phyloP scores from a whole-genome alignment of 92 coral and sea anemone species.

The Ricordea florida region DNA sequence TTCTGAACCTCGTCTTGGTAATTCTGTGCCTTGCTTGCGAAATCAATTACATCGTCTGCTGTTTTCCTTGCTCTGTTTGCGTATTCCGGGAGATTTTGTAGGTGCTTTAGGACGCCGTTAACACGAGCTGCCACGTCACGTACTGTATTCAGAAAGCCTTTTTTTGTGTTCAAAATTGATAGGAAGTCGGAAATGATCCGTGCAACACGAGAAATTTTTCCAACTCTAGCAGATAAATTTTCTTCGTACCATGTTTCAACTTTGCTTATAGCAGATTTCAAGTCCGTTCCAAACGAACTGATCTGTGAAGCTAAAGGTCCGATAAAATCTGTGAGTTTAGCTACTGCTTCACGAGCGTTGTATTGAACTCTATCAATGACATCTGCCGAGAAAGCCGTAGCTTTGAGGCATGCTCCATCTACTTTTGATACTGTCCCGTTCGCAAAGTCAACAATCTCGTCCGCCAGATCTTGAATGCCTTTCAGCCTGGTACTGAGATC shows the following conservation, averaged over 20 bases:
- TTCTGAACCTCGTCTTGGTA: conserved; percentile 42
- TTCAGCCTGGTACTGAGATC: conserved; percentile 43
- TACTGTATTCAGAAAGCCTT: conserved; percentile 54
- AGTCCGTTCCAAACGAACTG: conserved; percentile 23
- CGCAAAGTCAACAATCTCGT: conserved; percentile 48
- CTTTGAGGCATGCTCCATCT: conserved; percentile 57
- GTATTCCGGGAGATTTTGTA: conserved; percentile 62
- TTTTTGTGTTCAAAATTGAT: conserved; percentile 60
- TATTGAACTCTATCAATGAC: conserved; percentile 68
- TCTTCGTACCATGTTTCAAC: conserved; percentile 74
- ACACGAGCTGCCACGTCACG: conserved; percentile 39
- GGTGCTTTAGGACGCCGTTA: conserved; percentile 47
- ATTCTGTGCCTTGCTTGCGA: conserved; percentile 53
- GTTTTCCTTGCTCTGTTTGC: conserved; percentile 63
- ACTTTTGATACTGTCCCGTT: conserved; percentile 61
- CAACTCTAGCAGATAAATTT: conserved; percentile 55
- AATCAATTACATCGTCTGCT: conserved; percentile 58
- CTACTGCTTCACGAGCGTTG: conserved; percentile 60
- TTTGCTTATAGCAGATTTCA: conserved; percentile 47
- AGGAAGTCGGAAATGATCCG: conserved; percentile 59
- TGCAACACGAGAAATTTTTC: conserved; percentile 61
- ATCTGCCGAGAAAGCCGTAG: conserved; percentile 62
- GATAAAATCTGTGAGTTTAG: conserved; percentile 49
- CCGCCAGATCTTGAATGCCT: conserved; percentile 42
- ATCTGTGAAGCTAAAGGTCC: conserved; percentile 50